phyloP scores from a whole-genome alignment of 2,888 invertebrate genomes.

The Tetheella fluctuosa region DNA sequence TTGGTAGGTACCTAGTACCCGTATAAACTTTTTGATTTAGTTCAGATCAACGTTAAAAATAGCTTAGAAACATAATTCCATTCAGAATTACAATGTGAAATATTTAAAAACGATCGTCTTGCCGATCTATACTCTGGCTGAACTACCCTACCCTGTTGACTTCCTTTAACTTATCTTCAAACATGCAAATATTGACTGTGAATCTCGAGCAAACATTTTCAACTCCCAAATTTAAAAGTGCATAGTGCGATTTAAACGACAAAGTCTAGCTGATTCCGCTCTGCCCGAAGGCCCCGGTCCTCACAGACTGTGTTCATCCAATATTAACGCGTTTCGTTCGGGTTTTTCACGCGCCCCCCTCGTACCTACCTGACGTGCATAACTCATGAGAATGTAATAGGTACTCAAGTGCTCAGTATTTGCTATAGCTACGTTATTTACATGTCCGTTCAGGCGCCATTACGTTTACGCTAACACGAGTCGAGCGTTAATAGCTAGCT shows the following conservation, averaged over 20 bases:
- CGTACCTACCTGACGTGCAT: constrained; percentile 65
- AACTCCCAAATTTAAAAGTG: constrained; percentile 66
- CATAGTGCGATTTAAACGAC: constrained; percentile 64
- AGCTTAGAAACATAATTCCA: too few species aligned
- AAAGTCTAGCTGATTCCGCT: constrained; percentile 69
- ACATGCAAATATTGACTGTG: constrained; percentile 62
- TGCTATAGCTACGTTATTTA: constrained; percentile 64
- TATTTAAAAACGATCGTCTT: background rate
- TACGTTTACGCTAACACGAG: constrained; percentile 42
- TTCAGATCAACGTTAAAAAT: too few species aligned
- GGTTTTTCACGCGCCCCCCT: constrained; percentile 64
- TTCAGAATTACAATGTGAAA: background rate
- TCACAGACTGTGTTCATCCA: constrained; percentile 71
- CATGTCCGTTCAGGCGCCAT: constrained; percentile 64
- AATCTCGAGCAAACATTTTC: constrained; percentile 64
- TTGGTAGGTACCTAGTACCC: too few species aligned
- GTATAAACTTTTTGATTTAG: too few species aligned
- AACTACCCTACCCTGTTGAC: constrained; percentile 10
- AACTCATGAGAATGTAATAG: constrained; percentile 79
- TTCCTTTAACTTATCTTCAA: constrained; percentile 41
- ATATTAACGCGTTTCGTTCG: constrained; percentile 70
- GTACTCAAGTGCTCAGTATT: constrained; percentile 70
- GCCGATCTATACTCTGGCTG: background rate
- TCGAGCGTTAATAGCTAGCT: constrained; percentile 7
- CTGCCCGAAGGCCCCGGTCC: constrained; percentile 46